Conservation (phyloP, 2,113 vertebrate species). For the Phalacrocorax aristotelis region DNA sequence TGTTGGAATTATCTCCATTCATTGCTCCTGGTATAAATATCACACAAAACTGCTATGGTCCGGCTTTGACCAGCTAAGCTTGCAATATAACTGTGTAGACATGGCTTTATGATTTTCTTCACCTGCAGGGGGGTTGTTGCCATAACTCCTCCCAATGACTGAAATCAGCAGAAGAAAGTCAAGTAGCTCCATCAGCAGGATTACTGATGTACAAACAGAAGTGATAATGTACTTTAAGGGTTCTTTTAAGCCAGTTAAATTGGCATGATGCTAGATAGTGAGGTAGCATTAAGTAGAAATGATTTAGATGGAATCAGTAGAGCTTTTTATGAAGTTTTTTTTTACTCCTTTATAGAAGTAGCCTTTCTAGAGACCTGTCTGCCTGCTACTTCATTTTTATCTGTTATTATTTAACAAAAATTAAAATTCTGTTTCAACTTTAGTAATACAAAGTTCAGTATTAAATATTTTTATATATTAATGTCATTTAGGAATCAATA, state of each 20-base stretch:
- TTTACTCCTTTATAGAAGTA: not conserved
- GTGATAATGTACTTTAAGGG: not conserved
- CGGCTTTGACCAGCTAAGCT: not conserved
- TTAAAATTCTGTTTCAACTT: not conserved
- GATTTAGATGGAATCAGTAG: not conserved
- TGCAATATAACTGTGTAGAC: not conserved
- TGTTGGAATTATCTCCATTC: not conserved
- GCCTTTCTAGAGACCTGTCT: not conserved
- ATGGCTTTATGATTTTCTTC: not conserved
- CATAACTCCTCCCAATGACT: not conserved
- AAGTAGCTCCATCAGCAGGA: not conserved
- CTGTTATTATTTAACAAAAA: not conserved
- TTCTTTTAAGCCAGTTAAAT: not conserved
- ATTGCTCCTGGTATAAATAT: not conserved
- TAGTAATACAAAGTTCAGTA: not conserved
- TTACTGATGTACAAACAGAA: not conserved
- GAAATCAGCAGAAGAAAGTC: not conserved
- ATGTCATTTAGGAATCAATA: not conserved
- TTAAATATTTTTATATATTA: not conserved
- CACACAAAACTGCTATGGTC: not conserved
- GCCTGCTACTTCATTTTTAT: not conserved
- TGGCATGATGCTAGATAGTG: not conserved
- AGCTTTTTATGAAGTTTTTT: not conserved
- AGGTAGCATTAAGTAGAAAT: not conserved
- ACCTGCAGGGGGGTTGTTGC: not conserved